Conservation (phyloP, 2,888 invertebrate species). For the Chrysolina americana region DNA sequence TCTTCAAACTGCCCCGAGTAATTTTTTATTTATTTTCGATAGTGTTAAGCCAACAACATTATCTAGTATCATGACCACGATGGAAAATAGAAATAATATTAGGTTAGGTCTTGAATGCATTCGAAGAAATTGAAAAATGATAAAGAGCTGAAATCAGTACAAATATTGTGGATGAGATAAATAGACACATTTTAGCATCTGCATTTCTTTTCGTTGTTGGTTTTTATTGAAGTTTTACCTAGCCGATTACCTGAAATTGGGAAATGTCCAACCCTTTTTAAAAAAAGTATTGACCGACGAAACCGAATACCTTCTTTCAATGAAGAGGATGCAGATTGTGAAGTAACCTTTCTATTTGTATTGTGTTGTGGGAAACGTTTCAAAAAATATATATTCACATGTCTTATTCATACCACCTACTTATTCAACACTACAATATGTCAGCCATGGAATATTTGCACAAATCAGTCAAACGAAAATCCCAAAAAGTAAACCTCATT, state of each 20-base stretch:
- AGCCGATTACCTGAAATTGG: conserved; percentile 42
- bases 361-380: conserved; percentile 24
- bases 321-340: conserved; percentile 20
- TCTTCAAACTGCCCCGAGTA: neutral
- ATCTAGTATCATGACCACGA: conserved; percentile 19
- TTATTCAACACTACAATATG: neutral
- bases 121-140: conserved; percentile 40
- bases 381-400: conserved; percentile 28
- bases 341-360: conserved; percentile 21
- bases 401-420: conserved; percentile 3
- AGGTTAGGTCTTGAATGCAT: conserved; percentile 32
- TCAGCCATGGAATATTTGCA: neutral
- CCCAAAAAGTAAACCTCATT: neutral
- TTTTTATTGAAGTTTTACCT: conserved; percentile 43
- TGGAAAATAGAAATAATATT: conserved; percentile 43
- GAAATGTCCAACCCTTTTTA: conserved; percentile 50
- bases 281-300: conserved; percentile 44
- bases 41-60: conserved; percentile 24
- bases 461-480: neutral
- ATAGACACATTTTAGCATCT: conserved; percentile 24
- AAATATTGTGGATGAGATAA: conserved; percentile 42
- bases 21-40: conserved; percentile 37
- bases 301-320: conserved; percentile 32
- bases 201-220: conserved; percentile 28
- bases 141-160: conserved; percentile 33